Base-by-base conservation (phyloP, 2,113 vertebrate species). In the Okapia johnstoni region DNA sequence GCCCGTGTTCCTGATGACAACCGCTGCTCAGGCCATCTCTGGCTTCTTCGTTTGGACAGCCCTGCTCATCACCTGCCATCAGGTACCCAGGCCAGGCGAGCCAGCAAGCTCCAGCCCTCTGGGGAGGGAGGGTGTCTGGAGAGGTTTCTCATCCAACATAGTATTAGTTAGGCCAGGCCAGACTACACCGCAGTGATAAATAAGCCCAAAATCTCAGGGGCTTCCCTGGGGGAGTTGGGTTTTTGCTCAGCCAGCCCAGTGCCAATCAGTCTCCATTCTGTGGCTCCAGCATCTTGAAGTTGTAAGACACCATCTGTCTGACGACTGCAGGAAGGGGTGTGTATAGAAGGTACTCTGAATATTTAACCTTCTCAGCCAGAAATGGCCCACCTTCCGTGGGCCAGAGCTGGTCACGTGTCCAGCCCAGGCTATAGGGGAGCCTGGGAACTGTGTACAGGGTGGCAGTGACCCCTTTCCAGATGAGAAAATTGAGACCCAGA, bases 21-120 rank as follows among this genome's bases (percentile, higher is more conserved):
- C 99, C 0, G 99, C 99, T 3, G 99, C 99, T 66, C 99, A 99
- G 97, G 99, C 99, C 60, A 99, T 99, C 98, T 99, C 99, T 2
- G 99, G 99, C 26, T 99, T 99, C 98, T 99, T 99, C 90, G 99
- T 99, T 33, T 99, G 99, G 99, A 99, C 99, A 1, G 99, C 99
- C 81, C 99, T 99, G 96, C 99, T 99, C 54, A 99, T 99, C 98
- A 99, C 99, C 93, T 99, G 99, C 98, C 99, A 99, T 97, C 99
- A 99, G 99, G 99, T 99, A 96, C 88, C 36, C 19, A 1, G 88
- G 46, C 52, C 50, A 7, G 33, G 2, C 14, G 15, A 10, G 79
- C 55, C 14, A 84, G 73, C 15, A 40, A 70, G 30, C n/a, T n/a
- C 84, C 36, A 30, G 5, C 16, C 60, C 28, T 77, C 52, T 2